These are phyloP conservation scores for Orchestes rusci DNA, from an alignment of 2,888 invertebrate species.

Conservation along the genomic window DNA sequence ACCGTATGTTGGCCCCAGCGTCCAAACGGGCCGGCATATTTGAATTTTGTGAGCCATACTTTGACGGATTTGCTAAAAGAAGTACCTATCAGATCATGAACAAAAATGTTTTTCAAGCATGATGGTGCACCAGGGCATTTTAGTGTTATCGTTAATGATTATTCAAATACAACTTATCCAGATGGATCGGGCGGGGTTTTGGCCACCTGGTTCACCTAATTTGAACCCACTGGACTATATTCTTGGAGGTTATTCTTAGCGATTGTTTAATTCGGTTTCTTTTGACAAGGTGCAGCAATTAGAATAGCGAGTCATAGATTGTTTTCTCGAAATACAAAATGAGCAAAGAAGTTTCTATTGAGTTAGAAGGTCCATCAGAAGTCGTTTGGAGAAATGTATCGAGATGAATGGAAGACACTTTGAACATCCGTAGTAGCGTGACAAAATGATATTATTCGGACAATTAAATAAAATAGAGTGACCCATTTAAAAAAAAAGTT, in stretches of 20 bases:
- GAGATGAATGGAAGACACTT: constrained; percentile 8
- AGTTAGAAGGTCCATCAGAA: constrained; percentile 6
- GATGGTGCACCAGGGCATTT: constrained; percentile 4
- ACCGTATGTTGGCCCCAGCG: constrained; percentile 9
- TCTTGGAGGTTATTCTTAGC: neutral
- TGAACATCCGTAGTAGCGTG: neutral
- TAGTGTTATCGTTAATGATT: neutral
- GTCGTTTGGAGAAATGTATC: constrained; percentile 7
- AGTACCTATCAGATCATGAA: constrained; percentile 2
- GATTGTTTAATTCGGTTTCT: constrained; percentile 5
- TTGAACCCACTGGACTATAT: constrained; percentile 3
- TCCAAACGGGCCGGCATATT: constrained; percentile 6
- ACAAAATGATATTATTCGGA: neutral
- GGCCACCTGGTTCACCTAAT: constrained; percentile 4
- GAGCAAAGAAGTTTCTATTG: constrained; percentile 1
- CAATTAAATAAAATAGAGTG: neutral
- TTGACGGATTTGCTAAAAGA: too few species aligned
- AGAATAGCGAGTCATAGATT: constrained; percentile 4
- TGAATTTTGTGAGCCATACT: constrained; percentile 5
- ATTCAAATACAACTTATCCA: constrained; percentile 2
- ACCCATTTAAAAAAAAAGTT: too few species aligned
- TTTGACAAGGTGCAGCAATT: constrained; percentile 4
- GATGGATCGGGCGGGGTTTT: constrained; percentile 5
- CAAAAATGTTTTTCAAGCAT: constrained; percentile 6
- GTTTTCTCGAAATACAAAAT: constrained; percentile 3